Evolutionary conservation across 2,113 vertebrate genomes (phyloP), one percentile per base, ranked within the genome.

Genomic region (Leptobrachium leishanense): DNA sequence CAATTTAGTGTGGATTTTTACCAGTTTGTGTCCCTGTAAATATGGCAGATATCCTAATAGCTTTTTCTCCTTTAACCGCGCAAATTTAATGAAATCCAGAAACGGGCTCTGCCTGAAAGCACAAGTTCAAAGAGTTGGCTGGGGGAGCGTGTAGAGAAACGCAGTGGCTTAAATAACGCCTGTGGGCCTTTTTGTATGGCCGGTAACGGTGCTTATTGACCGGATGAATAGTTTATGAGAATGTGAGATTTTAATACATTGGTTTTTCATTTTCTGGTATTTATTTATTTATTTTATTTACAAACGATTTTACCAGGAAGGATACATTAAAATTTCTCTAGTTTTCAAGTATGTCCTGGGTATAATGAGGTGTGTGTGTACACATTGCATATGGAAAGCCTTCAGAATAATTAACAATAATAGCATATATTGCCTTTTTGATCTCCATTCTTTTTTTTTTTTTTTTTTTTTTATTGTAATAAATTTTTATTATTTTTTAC

Each of bases 21-120:
- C 62, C 74, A 41, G 85, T 84, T 84, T 44, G 72, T 62, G 77
- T 83, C 81, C 72, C 88, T 90, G 88, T 87, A 76, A 88, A 85
- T 87, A 77, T 83, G 87, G 66, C 43, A 78, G 82, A 85, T 90
- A 85, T 84, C 77, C 79, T 84, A 84, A 86, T 84, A 77, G 84
- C 81, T 85, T 86, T 79, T 90, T 86, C 20, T 31, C 85, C 75
- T 42, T 74, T 41, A 57, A 74, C 80, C 75, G 44, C 73, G 59
- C 62, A 74, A 70, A 82, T 87, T 83, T 81, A 75, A 79, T 77
- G 44, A 84, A 86, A 75, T 43, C 6, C 78, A 74, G 70, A 81
- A 67, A 42, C 42, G 8, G n/a, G 42, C 31, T 2, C 0, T n/a
- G 43, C 46, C 79, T 66, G 3, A 53, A 71, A 20, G 10, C 10